These are phyloP conservation scores for Drosophila crucigera DNA, from an alignment of 2,888 invertebrate genomes.

Conservation along the genomic window DNA sequence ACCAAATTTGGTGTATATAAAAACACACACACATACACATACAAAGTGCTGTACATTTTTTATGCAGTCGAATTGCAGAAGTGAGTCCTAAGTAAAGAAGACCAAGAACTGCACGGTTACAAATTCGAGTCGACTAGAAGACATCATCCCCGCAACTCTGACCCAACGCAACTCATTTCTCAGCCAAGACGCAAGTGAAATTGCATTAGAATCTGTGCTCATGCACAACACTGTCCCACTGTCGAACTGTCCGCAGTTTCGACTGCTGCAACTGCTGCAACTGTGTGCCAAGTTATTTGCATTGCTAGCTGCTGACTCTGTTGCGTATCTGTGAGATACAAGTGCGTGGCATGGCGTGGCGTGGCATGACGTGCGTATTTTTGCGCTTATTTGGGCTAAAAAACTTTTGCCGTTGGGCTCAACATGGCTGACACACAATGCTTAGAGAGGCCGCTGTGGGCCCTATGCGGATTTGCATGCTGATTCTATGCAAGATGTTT, in stretches of 20 bases:
- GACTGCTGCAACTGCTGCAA: conserved; percentile 32
- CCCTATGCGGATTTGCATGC: conserved; percentile 50
- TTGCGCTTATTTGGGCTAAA: conserved; percentile 80
- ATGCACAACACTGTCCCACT: conserved; percentile 56
- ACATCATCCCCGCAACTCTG: conserved; percentile 16
- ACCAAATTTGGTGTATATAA: conserved; percentile 1
- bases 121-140: conserved; percentile 25
- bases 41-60: conserved; percentile 52
- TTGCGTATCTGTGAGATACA: conserved; percentile 57
- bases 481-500: conserved; percentile 28
- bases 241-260: conserved; percentile 10
- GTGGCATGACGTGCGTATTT: conserved; percentile 61
- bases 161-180: conserved; percentile 24
- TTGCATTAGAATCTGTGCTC: conserved; percentile 77
- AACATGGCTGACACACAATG: conserved; percentile 73
- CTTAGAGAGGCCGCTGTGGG: conserved; percentile 53
- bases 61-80: conserved; percentile 47
- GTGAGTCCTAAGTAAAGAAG: conserved; percentile 75
- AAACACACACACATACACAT: conserved; percentile 23
- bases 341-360: conserved; percentile 45
- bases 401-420: conserved; percentile 68
- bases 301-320: conserved; percentile 51
- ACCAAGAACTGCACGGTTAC: conserved; percentile 60
- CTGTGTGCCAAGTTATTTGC: conserved; percentile 79
- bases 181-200: conserved; percentile 51